A percentile compares a stretch with the other conserved stretches of the same genome.
Evolutionary conservation across 2,113 vertebrate genomes (phyloP).

Genomic region (Stegostoma tigrinum): DNA sequence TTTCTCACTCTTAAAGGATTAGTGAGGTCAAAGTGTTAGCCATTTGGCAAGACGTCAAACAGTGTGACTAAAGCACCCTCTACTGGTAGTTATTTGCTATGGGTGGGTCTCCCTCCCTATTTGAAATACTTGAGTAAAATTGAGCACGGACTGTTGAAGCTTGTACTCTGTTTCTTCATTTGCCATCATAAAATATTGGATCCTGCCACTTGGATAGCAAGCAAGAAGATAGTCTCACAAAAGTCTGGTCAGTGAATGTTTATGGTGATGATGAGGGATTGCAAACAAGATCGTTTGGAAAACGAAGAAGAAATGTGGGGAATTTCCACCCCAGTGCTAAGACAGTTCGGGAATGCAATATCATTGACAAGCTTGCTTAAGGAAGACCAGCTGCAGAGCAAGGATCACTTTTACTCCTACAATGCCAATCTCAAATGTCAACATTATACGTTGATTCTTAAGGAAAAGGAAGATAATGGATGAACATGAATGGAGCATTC

Average conservation of each 20-base stretch:
- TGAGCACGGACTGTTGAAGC: neutral
- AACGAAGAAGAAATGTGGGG: neutral
- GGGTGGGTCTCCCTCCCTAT: neutral
- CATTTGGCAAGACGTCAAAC: neutral
- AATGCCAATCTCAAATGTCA: neutral
- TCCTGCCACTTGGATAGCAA: neutral
- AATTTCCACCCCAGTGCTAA: neutral
- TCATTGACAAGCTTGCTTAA: neutral
- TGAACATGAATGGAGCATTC: neutral
- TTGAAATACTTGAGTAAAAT: neutral
- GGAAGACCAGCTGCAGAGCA: neutral
- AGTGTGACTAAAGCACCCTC: neutral
- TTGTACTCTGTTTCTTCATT: neutral
- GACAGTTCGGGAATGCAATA: neutral
- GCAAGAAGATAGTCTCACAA: neutral
- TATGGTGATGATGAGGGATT: neutral
- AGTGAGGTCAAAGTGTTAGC: neutral
- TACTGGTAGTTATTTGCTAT: neutral
- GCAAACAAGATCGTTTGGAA: neutral
- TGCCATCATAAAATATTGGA: neutral
- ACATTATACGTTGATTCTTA: neutral
- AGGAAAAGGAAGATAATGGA: neutral
- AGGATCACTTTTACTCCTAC: neutral
- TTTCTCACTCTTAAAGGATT: neutral
- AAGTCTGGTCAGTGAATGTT: neutral